Conservation (phyloP, 2,888 invertebrate genomes). For the Apodemia mormo region DNA sequence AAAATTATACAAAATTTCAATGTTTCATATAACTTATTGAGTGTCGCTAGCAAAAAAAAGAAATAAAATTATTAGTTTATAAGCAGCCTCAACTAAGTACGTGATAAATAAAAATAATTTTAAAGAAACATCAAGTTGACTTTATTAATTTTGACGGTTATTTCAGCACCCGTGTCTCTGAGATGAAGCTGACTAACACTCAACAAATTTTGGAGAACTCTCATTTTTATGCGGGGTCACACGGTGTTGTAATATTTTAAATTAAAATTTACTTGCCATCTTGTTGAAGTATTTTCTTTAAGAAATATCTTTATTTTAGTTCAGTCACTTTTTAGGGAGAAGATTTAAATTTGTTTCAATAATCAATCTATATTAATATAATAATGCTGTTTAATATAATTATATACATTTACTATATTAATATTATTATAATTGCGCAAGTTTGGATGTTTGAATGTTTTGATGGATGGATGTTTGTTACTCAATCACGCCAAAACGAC, state of each 20-base stretch:
- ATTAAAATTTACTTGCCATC: conserved; percentile 5
- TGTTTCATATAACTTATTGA: not conserved
- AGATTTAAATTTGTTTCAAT: too few relatives aligned
- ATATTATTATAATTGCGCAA: too few relatives aligned
- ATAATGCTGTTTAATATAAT: too few relatives aligned
- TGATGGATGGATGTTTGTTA: too few relatives aligned
- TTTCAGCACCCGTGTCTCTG: not conserved
- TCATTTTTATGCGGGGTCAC: conserved; percentile 15
- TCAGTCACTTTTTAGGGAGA: too few relatives aligned
- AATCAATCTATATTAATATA: too few relatives aligned
- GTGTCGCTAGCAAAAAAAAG: not conserved
- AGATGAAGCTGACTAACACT: not conserved
- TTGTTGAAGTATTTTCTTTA: conserved; percentile 3
- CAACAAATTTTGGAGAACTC: conserved; percentile 11
- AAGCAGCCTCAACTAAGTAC: not conserved
- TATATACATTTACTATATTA: too few relatives aligned
- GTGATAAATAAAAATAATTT: not conserved
- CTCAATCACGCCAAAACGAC: too few relatives aligned
- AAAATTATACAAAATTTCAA: too few relatives aligned
- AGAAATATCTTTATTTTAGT: conserved; percentile 2
- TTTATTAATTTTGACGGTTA: conserved; percentile 12
- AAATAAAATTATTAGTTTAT: not conserved
- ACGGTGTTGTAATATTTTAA: conserved; percentile 15
- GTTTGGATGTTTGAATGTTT: too few relatives aligned
- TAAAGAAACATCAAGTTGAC: not conserved